A percentile compares a stretch with the other conserved stretches of the same genome.
Evolutionary conservation across 2,888 invertebrate genomes (phyloP).

Genomic region (Trichogramma dendrolimi): DNA sequence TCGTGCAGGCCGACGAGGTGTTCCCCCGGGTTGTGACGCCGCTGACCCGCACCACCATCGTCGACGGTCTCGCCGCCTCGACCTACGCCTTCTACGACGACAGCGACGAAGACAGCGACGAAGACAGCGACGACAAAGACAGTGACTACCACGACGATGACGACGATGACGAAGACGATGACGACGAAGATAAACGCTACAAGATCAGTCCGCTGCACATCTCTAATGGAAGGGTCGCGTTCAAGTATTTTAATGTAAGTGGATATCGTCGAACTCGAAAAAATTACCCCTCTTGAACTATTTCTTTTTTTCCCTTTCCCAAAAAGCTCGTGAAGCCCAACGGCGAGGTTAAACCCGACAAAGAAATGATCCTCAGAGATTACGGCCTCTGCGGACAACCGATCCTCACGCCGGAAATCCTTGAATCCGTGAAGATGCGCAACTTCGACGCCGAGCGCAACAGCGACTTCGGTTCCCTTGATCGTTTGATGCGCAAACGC

Average conservation of each 20-base stretch:
- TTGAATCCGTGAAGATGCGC: constrained; percentile 54
- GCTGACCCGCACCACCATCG: constrained; percentile 53
- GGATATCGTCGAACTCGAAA: background rate
- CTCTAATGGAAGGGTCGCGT: constrained; percentile 22
- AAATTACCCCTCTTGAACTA: background rate
- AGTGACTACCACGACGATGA: no score
- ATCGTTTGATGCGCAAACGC: background rate
- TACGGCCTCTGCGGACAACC: constrained; percentile 52
- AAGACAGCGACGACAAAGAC: no score
- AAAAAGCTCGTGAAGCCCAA: background rate
- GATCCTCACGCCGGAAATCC: constrained; percentile 57
- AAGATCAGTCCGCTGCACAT: constrained; percentile 1
- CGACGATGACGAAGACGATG: background rate
- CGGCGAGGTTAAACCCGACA: background rate
- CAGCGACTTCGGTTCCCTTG: no score
- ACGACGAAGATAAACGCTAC: background rate
- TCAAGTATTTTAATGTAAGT: constrained; percentile 37
- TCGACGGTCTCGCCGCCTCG: constrained; percentile 39
- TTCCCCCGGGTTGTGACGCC: constrained; percentile 62
- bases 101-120: background rate
- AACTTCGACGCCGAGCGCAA: no score
- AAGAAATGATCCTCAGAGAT: no score
- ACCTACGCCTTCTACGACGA: background rate
- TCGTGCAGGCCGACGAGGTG: constrained; percentile 74
- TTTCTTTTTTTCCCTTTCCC: background rate